Evolutionary conservation across 2,797 vertebrate species (phyloP).

Genomic region (Clarias laeviceps): DNA sequence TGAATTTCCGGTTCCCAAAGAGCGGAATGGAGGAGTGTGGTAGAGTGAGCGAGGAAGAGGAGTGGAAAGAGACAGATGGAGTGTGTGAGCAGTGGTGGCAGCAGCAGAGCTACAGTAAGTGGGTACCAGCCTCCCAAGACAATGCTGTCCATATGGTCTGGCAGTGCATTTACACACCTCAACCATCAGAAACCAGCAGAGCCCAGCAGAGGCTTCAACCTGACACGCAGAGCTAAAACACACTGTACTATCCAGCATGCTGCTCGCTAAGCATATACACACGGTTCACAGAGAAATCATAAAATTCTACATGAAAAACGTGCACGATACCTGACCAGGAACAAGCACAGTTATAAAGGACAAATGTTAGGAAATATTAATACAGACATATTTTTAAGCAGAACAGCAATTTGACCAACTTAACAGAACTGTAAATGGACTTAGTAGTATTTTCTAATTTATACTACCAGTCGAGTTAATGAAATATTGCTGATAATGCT

Average conservation of each 20-base stretch:
- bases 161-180: conserved; percentile 62
- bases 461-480: neutral
- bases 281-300: conserved; percentile 22
- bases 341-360: neutral
- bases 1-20: conserved; percentile 48
- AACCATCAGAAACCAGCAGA: conserved; percentile 31
- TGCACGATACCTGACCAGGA: neutral
- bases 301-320: neutral
- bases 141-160: conserved; percentile 77
- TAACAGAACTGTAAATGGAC: neutral
- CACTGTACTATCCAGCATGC: conserved; percentile 61
- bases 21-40: conserved; percentile 49
- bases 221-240: conserved; percentile 47
- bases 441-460: neutral
- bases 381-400: neutral
- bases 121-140: conserved; percentile 78
- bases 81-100: conserved; percentile 71
- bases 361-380: neutral
- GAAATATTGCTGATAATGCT: neutral
- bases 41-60: conserved; percentile 41
- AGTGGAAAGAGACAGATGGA: conserved; percentile 59
- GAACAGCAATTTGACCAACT: neutral
- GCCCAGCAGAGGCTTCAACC: conserved; percentile 37
- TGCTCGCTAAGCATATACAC: conserved; percentile 38
- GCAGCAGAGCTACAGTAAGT: conserved; percentile 75